Conservation (phyloP, 2,113 vertebrate species). For the Labrus mixtus region DNA sequence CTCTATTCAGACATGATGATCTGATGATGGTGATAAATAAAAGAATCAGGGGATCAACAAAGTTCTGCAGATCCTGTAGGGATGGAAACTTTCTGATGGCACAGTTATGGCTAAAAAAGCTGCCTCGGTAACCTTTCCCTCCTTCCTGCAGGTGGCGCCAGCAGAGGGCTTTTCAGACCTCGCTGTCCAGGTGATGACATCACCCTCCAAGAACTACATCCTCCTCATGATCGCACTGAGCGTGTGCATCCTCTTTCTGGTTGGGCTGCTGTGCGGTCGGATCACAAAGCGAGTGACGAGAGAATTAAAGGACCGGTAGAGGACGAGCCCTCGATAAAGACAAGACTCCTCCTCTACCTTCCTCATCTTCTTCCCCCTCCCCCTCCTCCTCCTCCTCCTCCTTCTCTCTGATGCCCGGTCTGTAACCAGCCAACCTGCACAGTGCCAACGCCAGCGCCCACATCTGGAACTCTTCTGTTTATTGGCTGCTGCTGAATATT, state of each 20-base stretch:
- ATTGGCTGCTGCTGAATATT: slow-evolving; percentile 20
- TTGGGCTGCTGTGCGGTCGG: slow-evolving; percentile 95
- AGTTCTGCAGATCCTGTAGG: too few relatives aligned
- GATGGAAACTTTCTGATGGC: too few relatives aligned
- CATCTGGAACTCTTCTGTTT: slow-evolving; percentile 32
- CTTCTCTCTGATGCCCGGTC: slow-evolving; percentile 28
- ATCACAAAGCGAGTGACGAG: slow-evolving; percentile 97
- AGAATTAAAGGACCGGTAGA: slow-evolving; percentile 99
- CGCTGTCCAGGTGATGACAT: slow-evolving; percentile 95
- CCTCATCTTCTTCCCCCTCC: slow-evolving; percentile 8
- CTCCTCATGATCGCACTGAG: slow-evolving; percentile 89
- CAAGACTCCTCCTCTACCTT: slow-evolving; percentile 8
- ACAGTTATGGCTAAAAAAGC: too few relatives aligned
- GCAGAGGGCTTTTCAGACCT: slow-evolving; percentile 97
- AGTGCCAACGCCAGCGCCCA: slow-evolving; percentile 56
- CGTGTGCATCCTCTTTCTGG: slow-evolving; percentile 93
- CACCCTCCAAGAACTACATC: slow-evolving; percentile 97
- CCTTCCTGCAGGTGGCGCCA: slow-evolving; percentile 89
- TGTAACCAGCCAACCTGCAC: slow-evolving; percentile 55
- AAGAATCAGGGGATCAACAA: too few relatives aligned
- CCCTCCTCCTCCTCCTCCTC: slow-evolving; percentile 11
- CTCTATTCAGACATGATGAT: too few relatives aligned
- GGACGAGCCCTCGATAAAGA: slow-evolving; percentile 77
- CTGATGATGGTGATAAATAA: too few relatives aligned
- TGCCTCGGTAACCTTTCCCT: background rate